A percentile compares a stretch with the other conserved stretches of the same genome.
Conservation (phyloP, 2,797 vertebrate genomes). For the Oreochromis mossambicus region DNA sequence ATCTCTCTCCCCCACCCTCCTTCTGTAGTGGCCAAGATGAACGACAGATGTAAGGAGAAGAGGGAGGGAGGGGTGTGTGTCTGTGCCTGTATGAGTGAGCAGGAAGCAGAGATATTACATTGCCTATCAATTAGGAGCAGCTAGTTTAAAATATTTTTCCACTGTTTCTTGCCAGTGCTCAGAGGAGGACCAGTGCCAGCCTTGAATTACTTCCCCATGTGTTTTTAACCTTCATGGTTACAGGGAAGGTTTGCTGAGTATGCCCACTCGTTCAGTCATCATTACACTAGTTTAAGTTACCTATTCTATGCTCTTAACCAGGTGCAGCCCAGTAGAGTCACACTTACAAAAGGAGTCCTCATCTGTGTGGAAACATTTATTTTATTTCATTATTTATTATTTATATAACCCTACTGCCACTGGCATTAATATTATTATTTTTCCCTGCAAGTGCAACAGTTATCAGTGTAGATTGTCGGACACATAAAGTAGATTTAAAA, state of each 20-base stretch:
- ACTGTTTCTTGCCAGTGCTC: conserved; percentile 23
- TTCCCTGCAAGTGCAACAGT: not conserved
- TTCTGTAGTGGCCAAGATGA: conserved; percentile 84
- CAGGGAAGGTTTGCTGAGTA: conserved; percentile 1
- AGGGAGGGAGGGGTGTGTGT: conserved; percentile 65
- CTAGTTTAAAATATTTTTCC: conserved; percentile 15
- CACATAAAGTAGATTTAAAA: not conserved
- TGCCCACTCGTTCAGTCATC: conserved; percentile 7
- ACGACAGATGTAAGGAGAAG: conserved; percentile 82
- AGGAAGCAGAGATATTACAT: conserved; percentile 19
- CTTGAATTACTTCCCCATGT: not conserved
- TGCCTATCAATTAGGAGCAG: conserved; percentile 20
- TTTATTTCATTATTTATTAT: no score
- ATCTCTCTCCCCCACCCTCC: conserved; percentile 75
- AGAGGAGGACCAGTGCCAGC: conserved; percentile 24
- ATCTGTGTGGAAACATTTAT: not conserved
- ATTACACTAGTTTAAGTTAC: not conserved
- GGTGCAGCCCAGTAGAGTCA: not conserved
- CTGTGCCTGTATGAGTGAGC: conserved; percentile 55
- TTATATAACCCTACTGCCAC: not conserved
- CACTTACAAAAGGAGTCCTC: not conserved
- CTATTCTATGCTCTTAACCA: not conserved
- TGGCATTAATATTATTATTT: not conserved
- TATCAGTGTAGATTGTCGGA: not conserved
- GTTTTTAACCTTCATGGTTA: not conserved